Base-by-base conservation (phyloP, 2,113 vertebrate genomes). In the Otus sunia region DNA sequence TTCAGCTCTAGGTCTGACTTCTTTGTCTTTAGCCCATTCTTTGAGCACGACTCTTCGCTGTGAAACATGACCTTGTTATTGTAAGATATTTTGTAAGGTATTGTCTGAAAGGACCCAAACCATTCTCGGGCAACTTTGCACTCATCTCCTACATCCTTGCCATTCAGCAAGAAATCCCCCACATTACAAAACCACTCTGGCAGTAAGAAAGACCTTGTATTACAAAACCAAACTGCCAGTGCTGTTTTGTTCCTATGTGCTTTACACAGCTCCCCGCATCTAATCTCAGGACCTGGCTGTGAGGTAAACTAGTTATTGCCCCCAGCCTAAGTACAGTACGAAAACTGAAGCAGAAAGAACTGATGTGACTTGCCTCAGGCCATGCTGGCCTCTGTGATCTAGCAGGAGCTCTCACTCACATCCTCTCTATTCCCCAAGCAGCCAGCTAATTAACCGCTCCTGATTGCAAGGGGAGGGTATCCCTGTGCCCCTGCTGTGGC, bases 271-370 rank as follows among this genome's bases (percentile, higher is more conserved):
- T 89, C 59, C 34, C 39, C 2, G 2, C 88, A 74, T 84, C 52
- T 49, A n/a, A 78, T 89, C 62, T 56, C 49, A 37, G 67, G 73
- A 85, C 66, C 60, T 3, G 29, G 20, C 69, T 72, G 27, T 56
- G 69, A 94, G 80, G 60, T 94, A 87, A 89, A 71, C 23, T 29
- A 75, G 69, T 93, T 94, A 72, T 60, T 0, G 10, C 62, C 66
- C 49, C 43, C 50, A 85, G 89, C 66, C 67, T 62, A 63, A 72
- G 66, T 68, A 79, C 29, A 1, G 43, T 45, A 45, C 43, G 76
- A 68, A 96, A 84, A 92, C n/a, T 88, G 89, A 97, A 94, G 91
- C 95, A 92, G 92, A 96, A 95, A 87, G 80, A 92, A 85, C 66
- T 50, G 39, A 92, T 68, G 79, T 87, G 73, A 64, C 60, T 92